Evolutionary conservation across 2,113 vertebrate genomes (phyloP).

Genomic region (Pseudorasbora parva): DNA sequence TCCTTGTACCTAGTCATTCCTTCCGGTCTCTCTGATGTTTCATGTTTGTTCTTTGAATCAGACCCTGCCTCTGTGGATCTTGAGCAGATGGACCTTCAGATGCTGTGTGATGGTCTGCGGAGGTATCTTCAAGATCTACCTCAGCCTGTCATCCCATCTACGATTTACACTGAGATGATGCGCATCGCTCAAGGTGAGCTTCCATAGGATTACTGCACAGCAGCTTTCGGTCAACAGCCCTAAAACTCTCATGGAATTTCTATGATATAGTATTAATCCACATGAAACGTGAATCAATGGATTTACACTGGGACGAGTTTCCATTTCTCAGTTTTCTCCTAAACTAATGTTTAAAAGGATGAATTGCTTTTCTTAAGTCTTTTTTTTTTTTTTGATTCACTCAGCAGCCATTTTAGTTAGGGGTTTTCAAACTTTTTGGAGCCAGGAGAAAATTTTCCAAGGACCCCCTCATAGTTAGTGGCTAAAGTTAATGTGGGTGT

Average conservation of each 20-base stretch:
- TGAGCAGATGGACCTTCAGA: slow-evolving; percentile 85
- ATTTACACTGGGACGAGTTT: background rate
- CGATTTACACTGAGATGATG: slow-evolving; percentile 85
- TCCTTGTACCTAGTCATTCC: background rate
- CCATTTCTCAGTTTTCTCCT: background rate
- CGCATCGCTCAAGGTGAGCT: slow-evolving; percentile 86
- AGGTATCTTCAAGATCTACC: slow-evolving; percentile 92
- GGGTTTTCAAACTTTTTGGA: too few species aligned
- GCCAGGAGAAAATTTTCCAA: too few species aligned
- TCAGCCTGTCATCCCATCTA: slow-evolving; percentile 88
- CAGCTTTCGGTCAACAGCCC: background rate
- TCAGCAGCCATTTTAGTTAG: too few species aligned
- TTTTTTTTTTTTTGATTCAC: too few species aligned
- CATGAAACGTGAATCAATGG: background rate
- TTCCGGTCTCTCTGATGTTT: background rate
- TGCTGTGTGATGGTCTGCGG: slow-evolving; percentile 87
- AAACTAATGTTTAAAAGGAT: background rate
- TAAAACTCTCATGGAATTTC: background rate
- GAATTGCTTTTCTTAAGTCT: too few species aligned
- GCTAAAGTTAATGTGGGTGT: too few species aligned
- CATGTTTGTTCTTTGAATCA: slow-evolving; percentile 60
- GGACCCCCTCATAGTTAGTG: too few species aligned
- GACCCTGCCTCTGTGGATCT: slow-evolving; percentile 82
- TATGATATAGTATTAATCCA: background rate
- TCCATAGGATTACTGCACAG: background rate